Base-by-base conservation (phyloP, 2,797 vertebrate species). In the Sebastes taczanowskii region DNA sequence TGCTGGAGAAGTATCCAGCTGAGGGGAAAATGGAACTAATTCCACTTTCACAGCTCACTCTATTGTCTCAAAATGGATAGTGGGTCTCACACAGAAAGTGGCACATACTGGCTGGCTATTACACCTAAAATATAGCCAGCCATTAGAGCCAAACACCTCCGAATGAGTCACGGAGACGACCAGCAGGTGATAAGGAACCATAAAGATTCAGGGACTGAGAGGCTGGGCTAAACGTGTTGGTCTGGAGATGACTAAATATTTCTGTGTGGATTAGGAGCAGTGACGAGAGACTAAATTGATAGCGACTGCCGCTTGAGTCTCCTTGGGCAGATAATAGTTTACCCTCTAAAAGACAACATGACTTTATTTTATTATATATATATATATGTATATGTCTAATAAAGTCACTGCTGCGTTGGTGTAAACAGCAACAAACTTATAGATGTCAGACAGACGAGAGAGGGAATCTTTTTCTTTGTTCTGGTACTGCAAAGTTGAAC, bases 231-330 rank as follows among this genome's bases (percentile, higher is more conserved):
- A 79, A 73, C 11, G 7, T 4, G 13, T 60, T 74, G 4, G 34
- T 52, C 71, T 82, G 53, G 77, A 87, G 78, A 59, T 72, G 69
- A 79, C 65, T 67, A 88, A 81, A 83, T 35, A 53, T 56, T 87
- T 90, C 82, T 75, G 74, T 81, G 80, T 85, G 84, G 84, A 86
- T 83, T 59, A 80, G 18, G 23, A 80, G 82, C 25, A 38, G 74
- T 13, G 63, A 76, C 80, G n/a, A 61, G 70, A 76, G 64, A 32
- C 22, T 11, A 65, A 82, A 90, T 55, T 82, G 76, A 88, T 60
- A 59, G 74, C 46, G 53, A 27, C 67, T 74, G 71, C 62, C 46
- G 63, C 78, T 66, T 25, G 80, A 76, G 61, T 80, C 72, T 90
- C 85, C 83, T 72, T 76, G 74, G 29, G 55, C 71, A 61, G 78